Evolutionary conservation across 2,797 vertebrate genomes (phyloP), one percentile per base, ranked within the genome.

Genomic region (Masticophis lateralis): DNA sequence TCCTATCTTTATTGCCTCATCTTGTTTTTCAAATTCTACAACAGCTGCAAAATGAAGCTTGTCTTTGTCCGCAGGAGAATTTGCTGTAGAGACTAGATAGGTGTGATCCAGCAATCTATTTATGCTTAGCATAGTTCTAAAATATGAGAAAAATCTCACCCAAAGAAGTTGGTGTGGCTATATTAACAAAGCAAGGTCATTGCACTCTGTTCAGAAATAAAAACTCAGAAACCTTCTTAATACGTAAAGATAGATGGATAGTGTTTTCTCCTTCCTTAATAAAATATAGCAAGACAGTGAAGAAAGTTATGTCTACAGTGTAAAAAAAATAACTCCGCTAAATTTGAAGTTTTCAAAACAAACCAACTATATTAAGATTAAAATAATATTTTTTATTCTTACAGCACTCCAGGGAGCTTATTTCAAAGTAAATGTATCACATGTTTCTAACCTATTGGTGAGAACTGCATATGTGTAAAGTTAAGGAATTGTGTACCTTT

Each of bases 291-390:
- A 96, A 95, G 94, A 96, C 94, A n/a, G 20, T 86, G 90, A 95
- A 92, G 94, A 96, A 97, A 96, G 96, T 96, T 96, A 94, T 0
- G 88, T 94, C 94, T 96, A 92, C 86, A 93, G 69, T 57, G 86
- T 87, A 92, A 94, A 90, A 0, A 93, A 97, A 95, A 55, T 51
- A 87, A 87, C 92, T 88, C 4, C 0, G 61, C n/a, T 95, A 95
- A 91, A 92, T 93, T 91, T 12, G 22, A 93, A 94, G 87, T 93
- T 95, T 92, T 69, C 51, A 79, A 27, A 74, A 92, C n/a, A 37
- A 13, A 53, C 14, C 60, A 37, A 37, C 66, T 74, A 37, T 74
- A 53, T 92, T 87, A 89, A 12, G 7, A 59, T 89, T 79, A 90
- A 74, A 92, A 28, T 20, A 18, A 10, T n/a, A 32, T 28, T 56